Conservation (phyloP, 2,888 invertebrate species). For the Acleris cristana region DNA sequence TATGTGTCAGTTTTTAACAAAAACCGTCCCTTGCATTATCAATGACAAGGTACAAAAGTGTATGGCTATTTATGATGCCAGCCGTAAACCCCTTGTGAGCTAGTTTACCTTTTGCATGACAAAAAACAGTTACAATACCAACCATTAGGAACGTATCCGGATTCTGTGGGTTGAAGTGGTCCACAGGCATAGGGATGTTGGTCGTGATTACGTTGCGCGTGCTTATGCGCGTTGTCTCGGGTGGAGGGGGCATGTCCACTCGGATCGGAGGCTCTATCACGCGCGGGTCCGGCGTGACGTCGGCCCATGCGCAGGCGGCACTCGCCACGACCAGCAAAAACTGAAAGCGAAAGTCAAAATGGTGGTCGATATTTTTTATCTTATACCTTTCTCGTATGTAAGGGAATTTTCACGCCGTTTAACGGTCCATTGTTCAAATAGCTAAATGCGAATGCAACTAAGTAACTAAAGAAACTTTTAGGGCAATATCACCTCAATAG, state of each 20-base stretch:
- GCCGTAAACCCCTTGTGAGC: too few relatives aligned
- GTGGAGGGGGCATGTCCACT: constrained; percentile 75
- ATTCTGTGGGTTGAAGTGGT: constrained; percentile 83
- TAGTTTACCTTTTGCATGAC: too few relatives aligned
- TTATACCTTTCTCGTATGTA: not conserved
- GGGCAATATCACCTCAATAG: too few relatives aligned
- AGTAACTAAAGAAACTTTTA: too few relatives aligned
- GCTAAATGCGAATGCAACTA: too few relatives aligned
- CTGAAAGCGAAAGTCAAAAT: constrained; percentile 47
- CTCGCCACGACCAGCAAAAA: constrained; percentile 47
- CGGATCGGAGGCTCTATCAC: constrained; percentile 61
- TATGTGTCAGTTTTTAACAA: too few relatives aligned
- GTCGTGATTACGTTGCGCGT: constrained; percentile 57
- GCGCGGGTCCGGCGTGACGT: constrained; percentile 39
- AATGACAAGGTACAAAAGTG: too few relatives aligned
- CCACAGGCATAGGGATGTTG: constrained; percentile 82
- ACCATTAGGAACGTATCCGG: constrained; percentile 83
- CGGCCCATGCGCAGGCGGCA: constrained; percentile 49
- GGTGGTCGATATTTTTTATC: not conserved
- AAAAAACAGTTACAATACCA: too few relatives aligned
- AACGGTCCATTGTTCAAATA: too few relatives aligned
- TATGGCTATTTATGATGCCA: too few relatives aligned
- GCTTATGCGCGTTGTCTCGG: constrained; percentile 46
- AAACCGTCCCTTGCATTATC: too few relatives aligned
- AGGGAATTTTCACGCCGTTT: too few relatives aligned